Percentiles rank a stretch among this genome's conserved stretches.
Conservation (phyloP, 1,140 invertebrate genomes). For the Bombus cullumanus region DNA sequence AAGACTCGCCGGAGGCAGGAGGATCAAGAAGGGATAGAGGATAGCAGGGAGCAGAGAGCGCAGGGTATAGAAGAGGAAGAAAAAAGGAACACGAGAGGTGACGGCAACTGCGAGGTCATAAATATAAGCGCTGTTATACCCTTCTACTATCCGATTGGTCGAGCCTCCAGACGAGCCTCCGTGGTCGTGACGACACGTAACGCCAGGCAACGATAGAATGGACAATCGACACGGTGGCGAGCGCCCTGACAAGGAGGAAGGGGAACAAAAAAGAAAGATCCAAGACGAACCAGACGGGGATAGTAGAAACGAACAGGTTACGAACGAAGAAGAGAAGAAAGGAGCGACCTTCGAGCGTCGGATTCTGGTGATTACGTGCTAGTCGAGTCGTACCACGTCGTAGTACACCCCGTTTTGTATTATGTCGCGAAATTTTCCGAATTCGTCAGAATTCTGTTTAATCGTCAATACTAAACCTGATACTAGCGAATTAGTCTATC, state of each 20-base stretch:
- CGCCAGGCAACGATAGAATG: slow-evolving; percentile 15
- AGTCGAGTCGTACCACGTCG: background rate
- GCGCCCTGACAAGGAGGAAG: background rate
- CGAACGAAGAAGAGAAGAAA: slow-evolving; percentile 32
- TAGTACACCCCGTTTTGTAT: background rate
- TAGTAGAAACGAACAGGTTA: background rate
- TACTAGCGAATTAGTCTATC: background rate
- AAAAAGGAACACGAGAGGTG: slow-evolving; percentile 10
- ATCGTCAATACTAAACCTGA: background rate
- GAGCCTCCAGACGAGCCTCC: slow-evolving; percentile 70
- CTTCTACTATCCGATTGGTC: slow-evolving; percentile 69
- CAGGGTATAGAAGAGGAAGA: slow-evolving; percentile 3
- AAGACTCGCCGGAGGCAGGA: too few species aligned
- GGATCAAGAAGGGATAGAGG: background rate
- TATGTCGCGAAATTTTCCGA: background rate
- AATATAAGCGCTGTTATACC: slow-evolving; percentile 35
- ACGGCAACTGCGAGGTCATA: slow-evolving; percentile 32
- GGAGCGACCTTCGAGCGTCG: slow-evolving; percentile 44
- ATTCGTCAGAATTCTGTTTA: background rate
- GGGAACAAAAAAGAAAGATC: slow-evolving; percentile 37
- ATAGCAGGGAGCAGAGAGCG: background rate
- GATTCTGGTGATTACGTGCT: slow-evolving; percentile 16
- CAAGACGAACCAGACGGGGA: background rate
- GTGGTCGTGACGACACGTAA: slow-evolving; percentile 43
- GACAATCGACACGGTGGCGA: background rate